Percentiles rank a stretch among this genome's conserved stretches.
Conservation (phyloP, 2,888 invertebrate genomes). For the Azorinus chamasolen region DNA sequence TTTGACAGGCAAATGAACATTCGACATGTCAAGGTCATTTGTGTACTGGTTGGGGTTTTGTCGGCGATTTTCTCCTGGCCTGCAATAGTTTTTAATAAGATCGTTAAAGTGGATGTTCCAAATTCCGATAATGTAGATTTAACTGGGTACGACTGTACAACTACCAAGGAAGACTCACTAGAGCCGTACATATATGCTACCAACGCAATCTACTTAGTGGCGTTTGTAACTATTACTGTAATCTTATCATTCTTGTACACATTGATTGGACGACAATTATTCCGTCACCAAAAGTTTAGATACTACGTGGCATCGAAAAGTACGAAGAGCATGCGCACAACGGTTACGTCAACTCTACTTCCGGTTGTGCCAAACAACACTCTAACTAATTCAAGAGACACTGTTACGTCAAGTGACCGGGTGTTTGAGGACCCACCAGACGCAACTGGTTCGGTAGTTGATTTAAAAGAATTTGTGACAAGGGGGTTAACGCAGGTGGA, state of each 20-base stretch:
- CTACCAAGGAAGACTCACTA: slow-evolving; percentile 37
- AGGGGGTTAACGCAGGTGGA: slow-evolving; percentile 42
- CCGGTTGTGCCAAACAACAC: slow-evolving; percentile 7
- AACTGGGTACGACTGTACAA: slow-evolving; percentile 63
- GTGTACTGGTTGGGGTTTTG: slow-evolving; percentile 41
- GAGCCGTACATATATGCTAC: slow-evolving; percentile 45
- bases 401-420: slow-evolving; percentile 21
- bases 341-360: slow-evolving; percentile 8
- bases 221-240: slow-evolving; percentile 46
- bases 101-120: slow-evolving; percentile 38
- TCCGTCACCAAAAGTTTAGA: slow-evolving; percentile 55
- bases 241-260: slow-evolving; percentile 52
- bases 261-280: slow-evolving; percentile 52
- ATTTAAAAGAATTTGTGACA: slow-evolving; percentile 44
- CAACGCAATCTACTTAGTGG: slow-evolving; percentile 45
- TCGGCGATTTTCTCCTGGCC: slow-evolving; percentile 55
- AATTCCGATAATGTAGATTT: slow-evolving; percentile 5
- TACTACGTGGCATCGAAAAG: slow-evolving; percentile 45
- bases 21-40: slow-evolving; percentile 58
- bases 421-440: slow-evolving; percentile 45
- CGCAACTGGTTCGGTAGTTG: slow-evolving; percentile 34
- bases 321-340: slow-evolving; percentile 24
- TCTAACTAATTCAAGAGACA: not conserved
- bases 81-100: slow-evolving; percentile 58
- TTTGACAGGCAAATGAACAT: slow-evolving; percentile 60